These are phyloP conservation scores for Lepas anatifera DNA, from an alignment of 2,888 invertebrate species.

Conservation along the genomic window DNA sequence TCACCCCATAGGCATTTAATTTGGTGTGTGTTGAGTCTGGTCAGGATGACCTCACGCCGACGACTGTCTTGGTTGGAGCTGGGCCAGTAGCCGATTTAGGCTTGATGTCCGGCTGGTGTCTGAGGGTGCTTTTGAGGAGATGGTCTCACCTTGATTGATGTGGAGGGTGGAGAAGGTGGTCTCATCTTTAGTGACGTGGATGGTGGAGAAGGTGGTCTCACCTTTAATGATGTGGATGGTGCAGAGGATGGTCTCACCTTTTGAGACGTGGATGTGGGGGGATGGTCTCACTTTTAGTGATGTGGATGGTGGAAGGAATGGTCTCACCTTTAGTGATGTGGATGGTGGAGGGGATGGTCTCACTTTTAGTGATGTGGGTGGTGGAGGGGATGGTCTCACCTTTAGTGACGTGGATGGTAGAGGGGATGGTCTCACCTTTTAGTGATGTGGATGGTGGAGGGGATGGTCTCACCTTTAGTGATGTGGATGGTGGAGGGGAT, in stretches of 20 bases:
- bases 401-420: neutral
- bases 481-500: constrained; percentile 73
- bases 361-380: neutral
- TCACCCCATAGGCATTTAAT: too few relatives aligned
- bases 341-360: neutral
- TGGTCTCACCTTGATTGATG: neutral
- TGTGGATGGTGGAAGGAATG: constrained; percentile 68
- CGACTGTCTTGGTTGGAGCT: too few relatives aligned
- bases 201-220: constrained; percentile 30
- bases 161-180: neutral
- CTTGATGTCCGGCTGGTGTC: too few relatives aligned
- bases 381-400: neutral
- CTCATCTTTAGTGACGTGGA: constrained; percentile 36
- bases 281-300: constrained; percentile 56
- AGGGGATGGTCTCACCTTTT: neutral
- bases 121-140: too few relatives aligned
- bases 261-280: neutral
- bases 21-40: too few relatives aligned
- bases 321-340: constrained; percentile 52
- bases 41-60: too few relatives aligned
- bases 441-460: neutral
- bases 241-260: neutral
- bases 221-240: constrained; percentile 80
- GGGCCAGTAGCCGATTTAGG: too few relatives aligned
- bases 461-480: constrained; percentile 53